Evolutionary conservation across 2,888 invertebrate genomes (phyloP).

Genomic region (Ochlodes sylvanus): DNA sequence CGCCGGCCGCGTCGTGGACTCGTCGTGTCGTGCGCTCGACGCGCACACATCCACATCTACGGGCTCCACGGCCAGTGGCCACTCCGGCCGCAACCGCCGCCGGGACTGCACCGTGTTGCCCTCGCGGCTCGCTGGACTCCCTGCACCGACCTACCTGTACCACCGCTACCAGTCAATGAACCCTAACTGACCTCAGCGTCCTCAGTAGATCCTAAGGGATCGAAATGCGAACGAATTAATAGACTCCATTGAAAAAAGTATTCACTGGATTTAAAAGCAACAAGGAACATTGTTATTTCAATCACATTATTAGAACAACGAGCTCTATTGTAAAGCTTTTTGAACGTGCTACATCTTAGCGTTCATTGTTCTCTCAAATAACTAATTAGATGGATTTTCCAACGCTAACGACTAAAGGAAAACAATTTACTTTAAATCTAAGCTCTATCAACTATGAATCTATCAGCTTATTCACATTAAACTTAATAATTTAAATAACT

Average conservation of each 20-base stretch:
- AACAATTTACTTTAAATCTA: background rate
- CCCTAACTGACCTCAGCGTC: constrained; percentile 59
- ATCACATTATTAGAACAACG: constrained; percentile 25
- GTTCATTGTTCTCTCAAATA: constrained; percentile 34
- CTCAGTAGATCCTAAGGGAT: constrained; percentile 43
- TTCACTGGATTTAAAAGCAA: constrained; percentile 33
- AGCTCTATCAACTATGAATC: background rate
- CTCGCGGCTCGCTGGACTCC: constrained; percentile 44
- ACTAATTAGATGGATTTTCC: constrained; percentile 14
- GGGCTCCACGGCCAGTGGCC: constrained; percentile 38
- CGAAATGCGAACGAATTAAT: constrained; percentile 11
- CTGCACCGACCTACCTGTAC: constrained; percentile 63
- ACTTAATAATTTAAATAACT: background rate
- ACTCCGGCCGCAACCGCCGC: constrained; percentile 38
- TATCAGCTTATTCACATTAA: too few relatives aligned
- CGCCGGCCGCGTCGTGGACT: constrained; percentile 50
- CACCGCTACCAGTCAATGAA: constrained; percentile 61
- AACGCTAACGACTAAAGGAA: background rate
- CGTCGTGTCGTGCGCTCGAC: constrained; percentile 44
- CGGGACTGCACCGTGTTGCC: constrained; percentile 60
- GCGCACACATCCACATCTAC: constrained; percentile 58
- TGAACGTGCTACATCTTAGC: constrained; percentile 18
- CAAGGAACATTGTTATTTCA: constrained; percentile 43
- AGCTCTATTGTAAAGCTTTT: constrained; percentile 27
- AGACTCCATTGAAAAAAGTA: constrained; percentile 35